Conservation (phyloP, 2,797 vertebrate species). For the Trematomus bernacchii region DNA sequence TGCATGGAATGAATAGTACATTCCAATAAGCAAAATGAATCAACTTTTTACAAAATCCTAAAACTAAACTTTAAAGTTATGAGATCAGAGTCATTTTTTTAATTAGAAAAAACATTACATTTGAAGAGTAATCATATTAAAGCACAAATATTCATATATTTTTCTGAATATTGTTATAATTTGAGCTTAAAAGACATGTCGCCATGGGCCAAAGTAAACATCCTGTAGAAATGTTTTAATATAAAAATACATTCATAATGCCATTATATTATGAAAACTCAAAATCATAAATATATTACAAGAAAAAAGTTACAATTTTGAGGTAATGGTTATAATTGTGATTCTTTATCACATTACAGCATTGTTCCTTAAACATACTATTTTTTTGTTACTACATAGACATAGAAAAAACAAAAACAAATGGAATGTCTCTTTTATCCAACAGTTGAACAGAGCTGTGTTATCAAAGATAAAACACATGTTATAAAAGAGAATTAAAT, state of each 20-base stretch:
- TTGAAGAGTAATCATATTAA: too few species aligned
- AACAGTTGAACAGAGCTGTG: background rate
- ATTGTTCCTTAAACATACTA: too few species aligned
- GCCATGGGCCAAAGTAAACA: background rate
- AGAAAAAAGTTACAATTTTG: background rate
- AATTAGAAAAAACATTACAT: too few species aligned
- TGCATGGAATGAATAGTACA: background rate
- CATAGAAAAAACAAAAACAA: background rate
- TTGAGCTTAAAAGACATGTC: background rate
- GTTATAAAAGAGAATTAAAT: background rate
- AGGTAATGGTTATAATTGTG: too few species aligned
- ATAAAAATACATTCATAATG: background rate
- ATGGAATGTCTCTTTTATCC: background rate
- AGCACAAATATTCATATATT: too few species aligned
- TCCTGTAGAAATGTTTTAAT: background rate
- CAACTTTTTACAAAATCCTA: background rate
- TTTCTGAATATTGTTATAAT: too few species aligned
- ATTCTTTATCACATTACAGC: too few species aligned
- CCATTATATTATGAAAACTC: background rate
- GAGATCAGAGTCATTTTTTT: too few species aligned
- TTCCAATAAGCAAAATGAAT: background rate
- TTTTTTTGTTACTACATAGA: too few species aligned
- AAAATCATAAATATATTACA: background rate
- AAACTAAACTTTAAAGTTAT: too few species aligned
- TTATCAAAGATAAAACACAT: background rate